Evolutionary conservation across 2,888 invertebrate species (phyloP).

Genomic region (Stenchaetothrips biformis): DNA sequence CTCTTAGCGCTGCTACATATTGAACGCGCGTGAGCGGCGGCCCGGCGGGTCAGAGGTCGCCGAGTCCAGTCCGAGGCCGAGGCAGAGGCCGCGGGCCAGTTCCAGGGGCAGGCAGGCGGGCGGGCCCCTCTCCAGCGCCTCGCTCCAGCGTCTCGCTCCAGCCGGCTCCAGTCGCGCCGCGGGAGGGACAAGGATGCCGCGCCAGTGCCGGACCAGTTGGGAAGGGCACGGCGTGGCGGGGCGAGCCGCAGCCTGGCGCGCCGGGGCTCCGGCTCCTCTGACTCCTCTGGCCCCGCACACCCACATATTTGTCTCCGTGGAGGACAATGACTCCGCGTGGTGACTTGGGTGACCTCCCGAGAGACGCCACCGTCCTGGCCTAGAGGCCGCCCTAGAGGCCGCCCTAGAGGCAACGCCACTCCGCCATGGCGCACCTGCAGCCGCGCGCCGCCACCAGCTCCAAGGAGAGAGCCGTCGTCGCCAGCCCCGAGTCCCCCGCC

Average conservation of each 20-base stretch:
- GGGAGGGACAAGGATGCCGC: slow-evolving; percentile 1
- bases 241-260: neutral
- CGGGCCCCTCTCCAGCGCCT: too few species aligned
- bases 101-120: neutral
- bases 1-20: slow-evolving; percentile 21
- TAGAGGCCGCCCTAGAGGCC: neutral
- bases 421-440: neutral
- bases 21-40: neutral
- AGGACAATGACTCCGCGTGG: slow-evolving; percentile 15
- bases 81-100: too few species aligned
- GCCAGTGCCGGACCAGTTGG: slow-evolving; percentile 17
- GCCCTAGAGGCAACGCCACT: neutral
- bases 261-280: neutral
- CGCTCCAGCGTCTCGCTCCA: too few species aligned
- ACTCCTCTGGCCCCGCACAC: neutral
- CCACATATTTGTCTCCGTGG: slow-evolving; percentile 21
- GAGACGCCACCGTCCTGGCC: neutral
- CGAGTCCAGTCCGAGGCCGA: neutral
- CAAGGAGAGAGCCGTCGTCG: neutral
- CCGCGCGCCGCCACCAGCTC: neutral
- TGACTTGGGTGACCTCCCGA: slow-evolving; percentile 1
- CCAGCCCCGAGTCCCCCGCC: slow-evolving; percentile 1
- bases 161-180: neutral
- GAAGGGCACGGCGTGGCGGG: slow-evolving; percentile 8
- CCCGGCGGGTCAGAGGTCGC: neutral